Conservation (phyloP, 2,888 invertebrate genomes). For the Nesidiocoris tenuis region DNA sequence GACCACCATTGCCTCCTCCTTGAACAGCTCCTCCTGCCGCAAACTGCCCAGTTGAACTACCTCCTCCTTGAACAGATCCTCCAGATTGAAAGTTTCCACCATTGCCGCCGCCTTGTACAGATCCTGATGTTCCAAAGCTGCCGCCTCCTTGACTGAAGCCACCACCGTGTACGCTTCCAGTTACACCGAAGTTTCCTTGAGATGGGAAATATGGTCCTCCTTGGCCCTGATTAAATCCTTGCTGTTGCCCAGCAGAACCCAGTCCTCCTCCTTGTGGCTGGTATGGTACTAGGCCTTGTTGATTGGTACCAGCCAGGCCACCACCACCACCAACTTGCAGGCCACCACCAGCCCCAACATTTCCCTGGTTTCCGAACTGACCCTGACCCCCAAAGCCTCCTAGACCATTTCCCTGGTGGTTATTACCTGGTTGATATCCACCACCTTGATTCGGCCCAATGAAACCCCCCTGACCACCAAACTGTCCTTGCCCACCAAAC, state of each 20-base stretch:
- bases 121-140: slow-evolving; percentile 28
- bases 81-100: slow-evolving; percentile 25
- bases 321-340: slow-evolving; percentile 12
- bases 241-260: slow-evolving; percentile 6
- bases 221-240: neutral
- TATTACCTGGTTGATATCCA: neutral
- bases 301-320: neutral
- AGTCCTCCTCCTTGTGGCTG: slow-evolving; percentile 18
- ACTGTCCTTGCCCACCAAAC: slow-evolving; percentile 26
- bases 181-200: slow-evolving; percentile 18
- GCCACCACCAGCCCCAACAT: neutral
- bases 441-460: neutral
- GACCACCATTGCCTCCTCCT: slow-evolving; percentile 13
- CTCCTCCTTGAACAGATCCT: slow-evolving; percentile 33
- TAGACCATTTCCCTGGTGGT: slow-evolving; percentile 17
- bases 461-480: slow-evolving; percentile 4
- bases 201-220: neutral
- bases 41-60: slow-evolving; percentile 41
- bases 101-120: slow-evolving; percentile 24
- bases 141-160: slow-evolving; percentile 32
- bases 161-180: slow-evolving; percentile 29
- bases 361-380: slow-evolving; percentile 17
- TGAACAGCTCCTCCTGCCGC: slow-evolving; percentile 36
- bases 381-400: slow-evolving; percentile 5
- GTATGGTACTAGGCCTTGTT: neutral